These are phyloP conservation scores for Sycon ciliatum DNA, from an alignment of 37 sponge, comb jelly and placozoan genomes.

Conservation along the genomic window DNA sequence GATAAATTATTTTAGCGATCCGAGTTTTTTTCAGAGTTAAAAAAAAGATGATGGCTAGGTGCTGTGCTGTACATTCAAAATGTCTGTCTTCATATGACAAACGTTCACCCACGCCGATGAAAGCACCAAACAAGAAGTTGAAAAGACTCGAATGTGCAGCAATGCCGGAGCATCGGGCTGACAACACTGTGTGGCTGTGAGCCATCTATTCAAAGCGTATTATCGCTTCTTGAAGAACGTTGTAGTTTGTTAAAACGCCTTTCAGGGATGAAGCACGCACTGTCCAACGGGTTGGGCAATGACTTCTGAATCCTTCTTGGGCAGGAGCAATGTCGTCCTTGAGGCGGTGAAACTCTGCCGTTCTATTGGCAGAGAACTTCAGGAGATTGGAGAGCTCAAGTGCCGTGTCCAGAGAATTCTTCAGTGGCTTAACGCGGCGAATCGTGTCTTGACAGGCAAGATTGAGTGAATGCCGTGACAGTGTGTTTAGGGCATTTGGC, in stretches of 20 bases:
- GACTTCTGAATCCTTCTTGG: conserved; percentile 30
- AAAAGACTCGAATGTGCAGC: conserved; percentile 23
- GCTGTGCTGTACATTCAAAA: no score
- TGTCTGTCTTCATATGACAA: no score
- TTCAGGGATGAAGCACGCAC: conserved; percentile 25
- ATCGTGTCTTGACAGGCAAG: conserved; percentile 26
- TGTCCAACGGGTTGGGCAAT: conserved; percentile 46
- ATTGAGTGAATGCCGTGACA: conserved; percentile 42
- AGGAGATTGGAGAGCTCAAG: conserved; percentile 44
- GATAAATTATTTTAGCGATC: no score
- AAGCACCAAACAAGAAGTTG: conserved; percentile 32
- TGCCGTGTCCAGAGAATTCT: conserved; percentile 36
- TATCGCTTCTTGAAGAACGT: conserved; percentile 25
- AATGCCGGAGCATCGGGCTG: conserved; percentile 34
- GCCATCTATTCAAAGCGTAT: conserved; percentile 13
- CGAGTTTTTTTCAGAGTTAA: no score
- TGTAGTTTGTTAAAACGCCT: conserved; percentile 29
- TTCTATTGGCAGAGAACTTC: conserved; percentile 37
- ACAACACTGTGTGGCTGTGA: conserved; percentile 22
- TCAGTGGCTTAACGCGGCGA: conserved; percentile 18
- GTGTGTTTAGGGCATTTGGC: conserved; percentile 12
- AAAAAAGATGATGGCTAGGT: no score
- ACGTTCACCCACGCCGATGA: conserved; percentile 24
- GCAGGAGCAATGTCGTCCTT: conserved; percentile 26
- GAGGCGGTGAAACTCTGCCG: conserved; percentile 19